Conservation (phyloP, 2,888 invertebrate genomes). For the Anthophora plumipes region DNA sequence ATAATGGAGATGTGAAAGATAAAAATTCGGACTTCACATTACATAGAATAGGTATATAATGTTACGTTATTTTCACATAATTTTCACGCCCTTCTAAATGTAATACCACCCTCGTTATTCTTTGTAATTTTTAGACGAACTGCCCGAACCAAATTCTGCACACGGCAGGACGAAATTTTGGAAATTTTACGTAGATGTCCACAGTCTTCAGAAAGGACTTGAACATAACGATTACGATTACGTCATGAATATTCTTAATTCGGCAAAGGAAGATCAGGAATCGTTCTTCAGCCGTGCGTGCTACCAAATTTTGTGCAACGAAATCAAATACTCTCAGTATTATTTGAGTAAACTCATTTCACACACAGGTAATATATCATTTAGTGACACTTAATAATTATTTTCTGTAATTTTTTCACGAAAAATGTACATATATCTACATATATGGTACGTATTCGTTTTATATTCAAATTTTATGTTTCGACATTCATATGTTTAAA, state of each 20-base stretch:
- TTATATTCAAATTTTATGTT: neutral
- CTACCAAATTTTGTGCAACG: slow-evolving; percentile 73
- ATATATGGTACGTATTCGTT: neutral
- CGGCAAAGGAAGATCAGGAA: slow-evolving; percentile 22
- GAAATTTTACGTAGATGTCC: slow-evolving; percentile 71
- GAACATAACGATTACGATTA: slow-evolving; percentile 70
- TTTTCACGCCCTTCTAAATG: neutral
- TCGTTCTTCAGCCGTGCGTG: slow-evolving; percentile 65
- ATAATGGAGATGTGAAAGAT: neutral
- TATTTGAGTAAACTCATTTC: slow-evolving; percentile 71
- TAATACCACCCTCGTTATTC: neutral
- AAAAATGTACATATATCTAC: neutral
- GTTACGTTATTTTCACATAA: neutral
- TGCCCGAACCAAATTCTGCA: slow-evolving; percentile 57
- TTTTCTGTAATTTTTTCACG: too few species aligned
- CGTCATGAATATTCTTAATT: slow-evolving; percentile 69
- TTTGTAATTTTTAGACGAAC: slow-evolving; percentile 61
- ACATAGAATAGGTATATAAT: slow-evolving; percentile 45
- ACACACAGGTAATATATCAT: slow-evolving; percentile 74
- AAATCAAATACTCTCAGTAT: slow-evolving; percentile 68
- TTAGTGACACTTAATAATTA: neutral
- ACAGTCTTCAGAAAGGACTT: slow-evolving; percentile 69
- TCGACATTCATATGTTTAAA: neutral
- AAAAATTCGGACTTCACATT: neutral
- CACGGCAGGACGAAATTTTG: slow-evolving; percentile 63